Percentiles rank a stretch among this genome's conserved stretches.
phyloP scores from a whole-genome alignment of 2,797 vertebrate genomes.

The Cryptoprocta ferox region DNA sequence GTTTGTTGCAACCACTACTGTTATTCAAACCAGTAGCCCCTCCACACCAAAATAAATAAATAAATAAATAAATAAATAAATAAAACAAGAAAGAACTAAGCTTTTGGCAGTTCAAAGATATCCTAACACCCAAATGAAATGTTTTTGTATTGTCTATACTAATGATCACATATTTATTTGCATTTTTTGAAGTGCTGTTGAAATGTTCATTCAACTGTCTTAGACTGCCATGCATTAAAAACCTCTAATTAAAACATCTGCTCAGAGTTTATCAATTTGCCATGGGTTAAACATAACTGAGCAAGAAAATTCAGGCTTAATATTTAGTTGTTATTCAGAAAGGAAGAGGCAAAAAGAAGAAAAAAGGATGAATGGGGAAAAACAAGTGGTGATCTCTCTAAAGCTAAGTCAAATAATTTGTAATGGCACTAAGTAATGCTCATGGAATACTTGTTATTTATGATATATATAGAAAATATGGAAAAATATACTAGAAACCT shows the following conservation, averaged over 20 bases:
- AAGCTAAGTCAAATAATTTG: background rate
- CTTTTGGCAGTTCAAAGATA: constrained; percentile 6
- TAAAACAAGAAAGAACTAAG: background rate
- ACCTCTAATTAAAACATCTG: constrained; percentile 67
- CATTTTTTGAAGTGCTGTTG: constrained; percentile 45
- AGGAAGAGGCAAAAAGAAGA: background rate
- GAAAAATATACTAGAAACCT: background rate
- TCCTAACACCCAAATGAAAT: constrained; percentile 40
- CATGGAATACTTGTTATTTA: background rate
- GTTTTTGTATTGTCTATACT: constrained; percentile 1
- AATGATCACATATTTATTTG: constrained; percentile 52
- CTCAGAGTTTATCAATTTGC: constrained; percentile 48
- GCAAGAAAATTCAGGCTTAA: background rate
- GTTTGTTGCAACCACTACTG: background rate
- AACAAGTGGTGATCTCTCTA: background rate
- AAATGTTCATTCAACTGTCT: constrained; percentile 58
- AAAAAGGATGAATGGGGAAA: background rate
- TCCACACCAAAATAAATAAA: background rate
- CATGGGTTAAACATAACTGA: constrained; percentile 37
- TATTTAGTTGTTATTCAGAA: constrained; percentile 23
- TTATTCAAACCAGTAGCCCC: background rate
- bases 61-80: too few relatives aligned
- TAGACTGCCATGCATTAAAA: constrained; percentile 52
- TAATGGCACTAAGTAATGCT: background rate
- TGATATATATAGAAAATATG: background rate